Evolutionary conservation across 2,113 vertebrate species (phyloP), one percentile per base, ranked within the genome.

Genomic region (Platanista minor): DNA sequence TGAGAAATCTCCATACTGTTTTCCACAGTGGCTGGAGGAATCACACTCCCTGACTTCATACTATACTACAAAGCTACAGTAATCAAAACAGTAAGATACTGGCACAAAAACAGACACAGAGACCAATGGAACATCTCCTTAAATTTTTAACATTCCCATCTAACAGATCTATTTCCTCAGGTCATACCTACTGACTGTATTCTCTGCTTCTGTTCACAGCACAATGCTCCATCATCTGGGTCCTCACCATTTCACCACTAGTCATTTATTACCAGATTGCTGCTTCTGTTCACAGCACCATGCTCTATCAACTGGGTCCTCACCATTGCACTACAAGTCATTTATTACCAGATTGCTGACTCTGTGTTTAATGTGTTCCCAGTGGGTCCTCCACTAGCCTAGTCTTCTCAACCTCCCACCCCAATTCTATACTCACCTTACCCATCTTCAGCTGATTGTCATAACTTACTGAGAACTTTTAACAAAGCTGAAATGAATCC

Each of bases 231-330:
- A 21, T n/a, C 49, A 69, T 4, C 10, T 4, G n/a, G 67, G 67
- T 5, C 43, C 41, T 57, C 64, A 18, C 33, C 62, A 46, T 54
- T 36, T 20, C 17, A 14, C 6, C 13, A 20, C 3, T 46, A 2
- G 18, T 6, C 52, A 41, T 52, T 87, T 71, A n/a, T 54, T 69
- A 36, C 7, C n/a, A 52, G 15, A 23, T 36, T 54, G 41, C 39
- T 81, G 71, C 29, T 69, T 57, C 75, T 31, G 17, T 43, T 21
- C 77, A 75, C 17, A 75, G 8, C n/a, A 43, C 43, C 41, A 39
- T 0, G 11, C n/a, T 36, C 0, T 6, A 27, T 41, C 61, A 69
- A 4, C 13, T 4, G n/a, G 41, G 67, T 5, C 36, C 41, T 57
- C 57, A 23, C 29, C 71, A 46, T 54, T 36, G 25, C 23, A 14